A percentile compares a stretch with the other conserved stretches of the same genome.
Conservation (phyloP, 2,888 invertebrate species). For the Phlogophora meticulosa region DNA sequence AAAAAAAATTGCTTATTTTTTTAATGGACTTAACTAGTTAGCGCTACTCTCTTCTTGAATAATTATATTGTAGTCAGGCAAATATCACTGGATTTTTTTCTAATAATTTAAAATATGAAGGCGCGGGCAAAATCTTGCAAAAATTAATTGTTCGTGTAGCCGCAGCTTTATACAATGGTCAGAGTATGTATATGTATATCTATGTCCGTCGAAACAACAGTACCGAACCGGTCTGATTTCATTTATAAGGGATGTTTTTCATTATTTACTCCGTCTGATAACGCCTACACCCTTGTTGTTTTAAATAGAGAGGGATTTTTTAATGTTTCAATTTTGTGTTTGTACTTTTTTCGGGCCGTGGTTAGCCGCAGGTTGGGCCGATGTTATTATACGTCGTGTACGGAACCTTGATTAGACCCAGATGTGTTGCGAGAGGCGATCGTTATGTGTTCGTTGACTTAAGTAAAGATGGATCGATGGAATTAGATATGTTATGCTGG, state of each 20-base stretch:
- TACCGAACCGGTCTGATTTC: slow-evolving; percentile 70
- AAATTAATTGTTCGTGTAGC: neutral
- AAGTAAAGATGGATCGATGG: too few relatives aligned
- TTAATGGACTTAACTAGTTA: too few relatives aligned
- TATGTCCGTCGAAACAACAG: slow-evolving; percentile 33
- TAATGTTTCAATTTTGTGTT: slow-evolving; percentile 46
- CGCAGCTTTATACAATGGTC: neutral
- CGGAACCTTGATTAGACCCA: neutral
- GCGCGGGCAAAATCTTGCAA: too few relatives aligned
- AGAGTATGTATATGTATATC: neutral
- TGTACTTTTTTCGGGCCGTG: slow-evolving; percentile 12
- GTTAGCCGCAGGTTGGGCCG: slow-evolving; percentile 8
- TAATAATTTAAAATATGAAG: too few relatives aligned
- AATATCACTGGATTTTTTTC: too few relatives aligned
- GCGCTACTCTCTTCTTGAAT: too few relatives aligned
- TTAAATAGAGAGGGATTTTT: slow-evolving; percentile 60
- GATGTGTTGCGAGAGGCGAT: slow-evolving; percentile 12
- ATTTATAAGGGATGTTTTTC: slow-evolving; percentile 78
- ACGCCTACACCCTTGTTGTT: slow-evolving; percentile 58
- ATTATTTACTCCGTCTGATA: slow-evolving; percentile 75
- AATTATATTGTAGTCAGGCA: too few relatives aligned
- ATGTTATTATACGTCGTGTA: slow-evolving; percentile 15
- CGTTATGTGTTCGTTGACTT: neutral
- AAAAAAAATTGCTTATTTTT: too few relatives aligned
- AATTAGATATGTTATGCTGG: too few relatives aligned